These are phyloP conservation scores for Zosterops pallidus DNA, from an alignment of 2,113 vertebrate species.

Conservation along the genomic window DNA sequence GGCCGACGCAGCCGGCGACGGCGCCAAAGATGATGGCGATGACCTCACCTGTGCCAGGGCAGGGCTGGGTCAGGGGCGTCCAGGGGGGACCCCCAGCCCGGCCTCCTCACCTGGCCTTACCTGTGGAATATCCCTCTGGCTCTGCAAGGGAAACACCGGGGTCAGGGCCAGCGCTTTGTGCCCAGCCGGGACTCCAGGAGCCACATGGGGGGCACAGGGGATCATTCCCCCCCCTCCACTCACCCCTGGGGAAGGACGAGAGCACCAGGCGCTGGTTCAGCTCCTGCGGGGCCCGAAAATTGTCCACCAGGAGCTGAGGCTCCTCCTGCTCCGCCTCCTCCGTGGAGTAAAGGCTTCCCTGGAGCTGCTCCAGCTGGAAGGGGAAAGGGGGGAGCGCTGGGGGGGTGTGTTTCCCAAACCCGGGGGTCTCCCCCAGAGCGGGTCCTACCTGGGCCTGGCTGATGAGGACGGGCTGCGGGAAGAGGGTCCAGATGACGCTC, in stretches of 20 bases:
- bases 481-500: constrained; percentile 88
- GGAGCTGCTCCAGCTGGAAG: constrained; percentile 72
- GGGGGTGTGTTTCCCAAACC: fast-evolving
- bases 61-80: not conserved
- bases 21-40: constrained; percentile 59
- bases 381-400: not conserved
- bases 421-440: fast-evolving
- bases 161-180: fast-evolving
- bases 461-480: constrained; percentile 78
- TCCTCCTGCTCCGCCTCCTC: not conserved
- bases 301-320: constrained; percentile 36
- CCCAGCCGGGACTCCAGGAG: fast-evolving
- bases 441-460: constrained; percentile 80
- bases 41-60: constrained; percentile 51
- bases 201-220: fast-evolving
- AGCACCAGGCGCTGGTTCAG: constrained; percentile 65
- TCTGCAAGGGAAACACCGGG: not conserved
- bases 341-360: constrained; percentile 52
- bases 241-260: constrained; percentile 64
- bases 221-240: not conserved
- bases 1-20: constrained; percentile 27
- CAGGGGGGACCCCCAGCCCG: not conserved
- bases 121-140: not conserved
- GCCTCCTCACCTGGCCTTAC: not conserved
- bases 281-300: constrained; percentile 63